A percentile compares a stretch with the other conserved stretches of the same genome.
phyloP scores from a whole-genome alignment of 2,888 invertebrate genomes.

The Venustoraphidia nigricollis region DNA sequence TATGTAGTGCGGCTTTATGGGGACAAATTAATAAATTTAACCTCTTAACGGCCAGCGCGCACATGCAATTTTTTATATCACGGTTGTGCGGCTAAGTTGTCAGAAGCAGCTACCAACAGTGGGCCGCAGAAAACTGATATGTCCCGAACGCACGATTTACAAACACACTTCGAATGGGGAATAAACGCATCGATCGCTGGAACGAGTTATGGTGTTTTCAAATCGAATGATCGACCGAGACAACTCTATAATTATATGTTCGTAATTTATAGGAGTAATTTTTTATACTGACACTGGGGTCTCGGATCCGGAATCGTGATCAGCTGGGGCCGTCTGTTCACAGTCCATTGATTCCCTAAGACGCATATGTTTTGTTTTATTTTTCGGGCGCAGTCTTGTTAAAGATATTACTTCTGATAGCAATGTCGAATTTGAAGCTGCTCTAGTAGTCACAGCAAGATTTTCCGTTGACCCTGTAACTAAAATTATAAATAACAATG shows the following conservation, averaged over 20 bases:
- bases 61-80: neutral
- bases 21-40: neutral
- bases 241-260: no score
- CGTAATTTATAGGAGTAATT: no score
- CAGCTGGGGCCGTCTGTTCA: slow-evolving; percentile 23
- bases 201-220: no score
- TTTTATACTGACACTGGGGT: slow-evolving; percentile 10
- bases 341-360: slow-evolving; percentile 43
- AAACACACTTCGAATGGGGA: no score
- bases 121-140: no score
- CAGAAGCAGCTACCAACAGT: no score
- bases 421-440: slow-evolving; percentile 60
- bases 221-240: no score
- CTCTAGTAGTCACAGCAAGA: slow-evolving; percentile 35
- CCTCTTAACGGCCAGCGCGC: neutral
- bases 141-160: no score
- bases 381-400: slow-evolving; percentile 36
- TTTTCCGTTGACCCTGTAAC: slow-evolving; percentile 22
- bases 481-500: slow-evolving; percentile 1
- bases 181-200: no score
- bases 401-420: slow-evolving; percentile 67
- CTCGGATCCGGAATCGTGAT: slow-evolving; percentile 19
- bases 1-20: no score
- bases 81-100: neutral
- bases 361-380: slow-evolving; percentile 33